These are phyloP conservation scores for Lasioglossum baleicum DNA, from an alignment of 1,140 invertebrate genomes.

Conservation along the genomic window DNA sequence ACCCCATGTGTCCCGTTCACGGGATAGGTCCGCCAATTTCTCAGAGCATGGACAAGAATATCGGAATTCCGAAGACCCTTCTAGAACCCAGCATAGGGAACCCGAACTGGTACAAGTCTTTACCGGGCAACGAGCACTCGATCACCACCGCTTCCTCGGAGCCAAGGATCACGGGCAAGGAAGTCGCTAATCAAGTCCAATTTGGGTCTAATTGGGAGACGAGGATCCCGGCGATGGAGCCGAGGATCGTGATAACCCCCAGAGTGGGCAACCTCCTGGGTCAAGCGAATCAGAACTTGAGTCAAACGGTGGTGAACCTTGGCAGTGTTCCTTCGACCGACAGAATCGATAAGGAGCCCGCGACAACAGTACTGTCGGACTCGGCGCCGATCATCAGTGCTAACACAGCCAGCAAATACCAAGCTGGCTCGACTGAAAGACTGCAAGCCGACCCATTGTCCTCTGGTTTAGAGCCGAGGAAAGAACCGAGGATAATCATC, in stretches of 20 bases:
- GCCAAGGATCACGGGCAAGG: constrained; percentile 42
- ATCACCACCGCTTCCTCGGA: constrained; percentile 40
- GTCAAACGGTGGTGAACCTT: constrained; percentile 10
- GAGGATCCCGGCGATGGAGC: constrained; percentile 14
- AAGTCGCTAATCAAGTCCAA: constrained; percentile 4
- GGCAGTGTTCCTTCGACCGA: not conserved
- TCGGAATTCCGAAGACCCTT: constrained; percentile 47
- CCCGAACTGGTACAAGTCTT: constrained; percentile 69
- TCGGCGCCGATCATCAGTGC: not conserved
- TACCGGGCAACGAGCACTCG: constrained; percentile 18
- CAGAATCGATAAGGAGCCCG: constrained; percentile 35
- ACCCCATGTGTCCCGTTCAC: constrained; percentile 66
- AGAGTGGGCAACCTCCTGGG: constrained; percentile 58
- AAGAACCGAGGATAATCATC: constrained; percentile 66
- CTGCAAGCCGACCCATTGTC: not conserved
- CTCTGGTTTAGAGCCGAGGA: not conserved
- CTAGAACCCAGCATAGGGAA: constrained; percentile 60
- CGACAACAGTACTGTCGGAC: not conserved
- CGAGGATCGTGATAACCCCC: constrained; percentile 65
- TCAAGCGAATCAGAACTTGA: constrained; percentile 52
- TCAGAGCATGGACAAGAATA: constrained; percentile 55
- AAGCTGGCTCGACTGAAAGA: not conserved
- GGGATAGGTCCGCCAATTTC: constrained; percentile 38
- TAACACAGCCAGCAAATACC: not conserved
- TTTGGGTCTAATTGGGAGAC: constrained; percentile 46